These are phyloP conservation scores for Mobula birostris DNA, from an alignment of 2,113 vertebrate genomes.

Conservation along the genomic window DNA sequence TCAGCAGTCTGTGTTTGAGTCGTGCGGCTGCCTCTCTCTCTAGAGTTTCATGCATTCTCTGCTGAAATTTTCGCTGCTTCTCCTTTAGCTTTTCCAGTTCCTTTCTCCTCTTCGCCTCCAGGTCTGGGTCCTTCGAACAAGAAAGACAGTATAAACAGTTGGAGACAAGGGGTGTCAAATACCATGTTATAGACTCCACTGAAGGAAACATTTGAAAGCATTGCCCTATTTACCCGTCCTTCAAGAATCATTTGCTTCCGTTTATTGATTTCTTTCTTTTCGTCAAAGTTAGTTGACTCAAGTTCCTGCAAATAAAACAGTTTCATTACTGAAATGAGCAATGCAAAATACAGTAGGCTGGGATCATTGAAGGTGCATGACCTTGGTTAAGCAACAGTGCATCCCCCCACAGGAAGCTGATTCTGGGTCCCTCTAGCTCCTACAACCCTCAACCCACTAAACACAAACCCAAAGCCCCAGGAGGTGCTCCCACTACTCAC, in stretches of 20 bases:
- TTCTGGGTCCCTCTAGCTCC: neutral
- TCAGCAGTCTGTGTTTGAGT: constrained; percentile 48
- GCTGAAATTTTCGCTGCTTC: constrained; percentile 65
- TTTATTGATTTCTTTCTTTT: constrained; percentile 93
- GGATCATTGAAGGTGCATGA: neutral
- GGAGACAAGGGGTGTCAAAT: neutral
- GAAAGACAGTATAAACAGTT: neutral
- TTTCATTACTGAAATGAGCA: neutral
- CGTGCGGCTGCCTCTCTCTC: constrained; percentile 49
- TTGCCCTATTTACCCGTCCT: constrained; percentile 66
- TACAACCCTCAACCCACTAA: too few relatives aligned
- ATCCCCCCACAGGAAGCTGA: neutral
- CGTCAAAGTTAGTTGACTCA: constrained; percentile 80
- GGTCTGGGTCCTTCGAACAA: constrained; percentile 68
- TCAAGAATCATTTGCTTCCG: constrained; percentile 89
- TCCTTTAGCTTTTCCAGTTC: constrained; percentile 76
- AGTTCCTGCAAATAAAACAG: constrained; percentile 63
- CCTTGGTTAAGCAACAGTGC: too few relatives aligned
- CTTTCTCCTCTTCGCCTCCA: constrained; percentile 70
- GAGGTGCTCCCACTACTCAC: constrained; percentile 50
- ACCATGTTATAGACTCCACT: too few relatives aligned
- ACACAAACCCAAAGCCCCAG: too few relatives aligned
- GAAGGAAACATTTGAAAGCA: neutral
- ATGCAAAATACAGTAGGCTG: too few relatives aligned
- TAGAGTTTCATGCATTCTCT: constrained; percentile 57